Evolutionary conservation across 2,113 vertebrate species (phyloP).

Genomic region (Vulpes ferrilata): DNA sequence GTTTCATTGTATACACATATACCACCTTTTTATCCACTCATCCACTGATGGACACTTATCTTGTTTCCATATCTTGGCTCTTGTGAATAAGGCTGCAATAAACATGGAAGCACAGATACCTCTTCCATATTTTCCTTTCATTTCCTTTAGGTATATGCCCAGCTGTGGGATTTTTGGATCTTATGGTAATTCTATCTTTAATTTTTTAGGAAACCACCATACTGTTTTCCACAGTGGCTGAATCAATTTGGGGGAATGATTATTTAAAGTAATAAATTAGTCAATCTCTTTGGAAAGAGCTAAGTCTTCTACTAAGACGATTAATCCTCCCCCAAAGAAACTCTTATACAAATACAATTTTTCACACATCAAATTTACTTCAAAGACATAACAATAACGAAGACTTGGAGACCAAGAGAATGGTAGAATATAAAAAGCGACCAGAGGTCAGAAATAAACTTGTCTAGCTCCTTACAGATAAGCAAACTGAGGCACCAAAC

Average conservation of each 20-base stretch:
- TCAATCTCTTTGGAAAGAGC: not conserved
- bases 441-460: slow-evolving; percentile 26
- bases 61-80: not conserved
- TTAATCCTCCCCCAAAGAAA: not conserved
- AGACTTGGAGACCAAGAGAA: not conserved
- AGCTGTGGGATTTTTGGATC: not conserved
- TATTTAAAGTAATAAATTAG: not conserved
- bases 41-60: not conserved
- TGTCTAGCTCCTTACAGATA: not conserved
- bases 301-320: not conserved
- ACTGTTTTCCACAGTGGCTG: not conserved
- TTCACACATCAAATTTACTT: slow-evolving; percentile 17
- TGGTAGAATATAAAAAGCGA: not conserved
- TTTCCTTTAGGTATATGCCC: not conserved
- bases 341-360: not conserved
- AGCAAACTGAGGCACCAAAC: slow-evolving; percentile 27
- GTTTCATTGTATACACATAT: not conserved
- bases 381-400: slow-evolving; percentile 23
- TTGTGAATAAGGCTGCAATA: not conserved
- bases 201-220: not conserved
- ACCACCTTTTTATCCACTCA: not conserved
- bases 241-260: slow-evolving; percentile 2
- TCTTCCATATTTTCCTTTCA: not conserved
- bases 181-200: not conserved
- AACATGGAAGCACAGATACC: not conserved